These are phyloP conservation scores for Oryctolagus cuniculus DNA, from an alignment of 2,113 vertebrate genomes.

Conservation along the genomic window mOryCun1.1 NC_091432.1:217225001-217225500, in stretches of 20 bases:
- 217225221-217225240: background rate
- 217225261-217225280: background rate
- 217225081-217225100: background rate
- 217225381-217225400: background rate
- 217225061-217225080: background rate
- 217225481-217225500: background rate
- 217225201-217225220: background rate
- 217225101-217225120: background rate
- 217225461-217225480: background rate
- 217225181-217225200: background rate
- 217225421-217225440: background rate
- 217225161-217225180: background rate
- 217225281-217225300: no score
- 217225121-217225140: constrained; percentile 26
- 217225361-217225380: background rate
- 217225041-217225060: background rate
- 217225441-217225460: background rate
- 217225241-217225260: background rate
- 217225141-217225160: constrained; percentile 15
- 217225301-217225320: background rate
- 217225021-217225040: constrained; percentile 9
- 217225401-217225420: background rate
- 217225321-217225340: background rate
- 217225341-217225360: background rate
- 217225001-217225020: background rate